phyloP scores from a whole-genome alignment of 2,797 vertebrate genomes.

The Megalops cyprinoides region DNA sequence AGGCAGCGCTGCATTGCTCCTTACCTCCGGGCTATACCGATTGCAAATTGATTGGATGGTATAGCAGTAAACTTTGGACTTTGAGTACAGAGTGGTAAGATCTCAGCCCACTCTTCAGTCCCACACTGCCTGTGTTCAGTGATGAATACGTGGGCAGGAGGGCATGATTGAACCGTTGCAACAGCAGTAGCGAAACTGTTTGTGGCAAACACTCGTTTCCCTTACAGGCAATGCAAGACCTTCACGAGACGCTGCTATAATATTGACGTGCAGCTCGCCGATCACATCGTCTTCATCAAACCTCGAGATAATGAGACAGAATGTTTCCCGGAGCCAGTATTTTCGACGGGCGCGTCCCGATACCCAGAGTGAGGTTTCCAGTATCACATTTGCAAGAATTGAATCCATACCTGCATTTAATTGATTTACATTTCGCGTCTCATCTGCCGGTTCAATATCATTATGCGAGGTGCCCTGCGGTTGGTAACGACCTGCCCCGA shows the following conservation, averaged over 20 bases:
- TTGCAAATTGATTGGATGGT: not conserved
- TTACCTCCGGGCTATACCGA: not conserved
- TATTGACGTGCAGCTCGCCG: not conserved
- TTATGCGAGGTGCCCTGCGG: not conserved
- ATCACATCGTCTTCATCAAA: not conserved
- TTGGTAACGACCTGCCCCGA: not conserved
- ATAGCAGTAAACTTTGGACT: too few relatives aligned
- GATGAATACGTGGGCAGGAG: not conserved
- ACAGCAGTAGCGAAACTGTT: not conserved
- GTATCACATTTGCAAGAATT: conserved; percentile 5
- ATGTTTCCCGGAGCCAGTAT: not conserved
- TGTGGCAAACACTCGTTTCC: not conserved
- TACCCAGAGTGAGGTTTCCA: not conserved
- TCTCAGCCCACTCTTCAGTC: not conserved
- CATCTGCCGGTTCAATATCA: not conserved
- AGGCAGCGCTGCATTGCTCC: conserved; percentile 54
- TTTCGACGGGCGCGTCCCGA: not conserved
- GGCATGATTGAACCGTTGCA: not conserved
- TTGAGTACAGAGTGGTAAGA: too few relatives aligned
- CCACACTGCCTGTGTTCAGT: not conserved
- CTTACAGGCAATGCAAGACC: not conserved
- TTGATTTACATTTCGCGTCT: not conserved
- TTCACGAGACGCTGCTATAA: not conserved
- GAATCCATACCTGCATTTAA: conserved; percentile 7
- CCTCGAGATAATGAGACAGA: conserved; percentile 3